phyloP scores from a whole-genome alignment of 2,797 vertebrate species.

The Amphiprion clarkii region DNA sequence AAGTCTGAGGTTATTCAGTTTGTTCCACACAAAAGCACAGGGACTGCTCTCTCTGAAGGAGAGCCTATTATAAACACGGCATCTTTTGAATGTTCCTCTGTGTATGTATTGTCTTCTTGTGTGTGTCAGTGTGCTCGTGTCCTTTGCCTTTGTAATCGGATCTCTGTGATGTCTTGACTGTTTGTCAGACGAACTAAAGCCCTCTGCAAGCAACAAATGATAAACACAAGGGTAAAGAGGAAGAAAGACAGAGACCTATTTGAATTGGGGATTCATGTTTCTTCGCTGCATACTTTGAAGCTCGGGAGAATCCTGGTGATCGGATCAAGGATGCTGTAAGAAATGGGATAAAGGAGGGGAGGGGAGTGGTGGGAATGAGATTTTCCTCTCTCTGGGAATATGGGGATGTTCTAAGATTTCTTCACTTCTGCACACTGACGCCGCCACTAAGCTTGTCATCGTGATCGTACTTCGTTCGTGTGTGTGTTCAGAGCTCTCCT shows the following conservation, averaged over 20 bases:
- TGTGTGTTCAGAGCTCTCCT: constrained; percentile 40
- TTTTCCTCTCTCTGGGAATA: constrained; percentile 68
- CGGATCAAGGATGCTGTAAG: constrained; percentile 72
- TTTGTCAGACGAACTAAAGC: constrained; percentile 68
- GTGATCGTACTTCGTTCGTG: constrained; percentile 16
- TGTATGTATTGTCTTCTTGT: constrained; percentile 12
- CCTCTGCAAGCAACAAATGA: constrained; percentile 60
- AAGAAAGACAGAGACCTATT: constrained; percentile 52
- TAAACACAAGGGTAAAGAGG: constrained; percentile 64
- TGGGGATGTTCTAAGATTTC: constrained; percentile 55
- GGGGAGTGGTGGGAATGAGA: constrained; percentile 64
- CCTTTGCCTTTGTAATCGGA: constrained; percentile 73
- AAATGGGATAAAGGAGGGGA: constrained; percentile 71
- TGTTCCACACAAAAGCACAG: constrained; percentile 52
- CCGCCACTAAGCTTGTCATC: constrained; percentile 62
- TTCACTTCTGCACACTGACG: constrained; percentile 41
- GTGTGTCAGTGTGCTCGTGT: constrained; percentile 39
- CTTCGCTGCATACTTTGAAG: constrained; percentile 70
- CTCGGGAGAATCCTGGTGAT: constrained; percentile 66
- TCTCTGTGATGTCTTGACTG: constrained; percentile 70
- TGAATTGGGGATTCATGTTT: constrained; percentile 69
- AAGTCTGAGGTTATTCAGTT: constrained; percentile 51
- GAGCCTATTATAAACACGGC: constrained; percentile 54
- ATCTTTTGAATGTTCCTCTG: constrained; percentile 56
- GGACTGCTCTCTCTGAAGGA: constrained; percentile 45